These are phyloP conservation scores for Microchirus variegatus DNA, from an alignment of 2,797 vertebrate genomes.

Conservation along the genomic window DNA sequence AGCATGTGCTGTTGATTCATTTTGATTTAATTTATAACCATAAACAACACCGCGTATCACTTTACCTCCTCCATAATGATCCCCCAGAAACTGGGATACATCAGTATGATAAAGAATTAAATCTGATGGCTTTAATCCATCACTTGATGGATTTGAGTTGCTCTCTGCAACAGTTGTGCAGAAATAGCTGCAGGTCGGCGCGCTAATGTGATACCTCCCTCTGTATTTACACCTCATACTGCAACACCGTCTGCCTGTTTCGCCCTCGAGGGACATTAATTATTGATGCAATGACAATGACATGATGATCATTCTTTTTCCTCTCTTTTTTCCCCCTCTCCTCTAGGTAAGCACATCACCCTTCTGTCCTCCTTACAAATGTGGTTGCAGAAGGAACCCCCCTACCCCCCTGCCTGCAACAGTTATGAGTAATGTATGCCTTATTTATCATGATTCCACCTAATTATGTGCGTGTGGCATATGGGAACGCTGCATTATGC, in stretches of 20 bases:
- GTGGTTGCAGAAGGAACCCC: constrained; percentile 27
- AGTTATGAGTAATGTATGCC: constrained; percentile 73
- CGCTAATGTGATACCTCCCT: constrained; percentile 24
- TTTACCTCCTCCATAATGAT: too few relatives aligned
- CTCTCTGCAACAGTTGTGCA: constrained; percentile 11
- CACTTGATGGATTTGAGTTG: constrained; percentile 3
- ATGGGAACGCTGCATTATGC: constrained; percentile 39
- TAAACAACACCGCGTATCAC: too few relatives aligned
- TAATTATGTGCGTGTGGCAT: constrained; percentile 53
- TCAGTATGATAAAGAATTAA: too few relatives aligned
- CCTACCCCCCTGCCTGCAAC: constrained; percentile 18
- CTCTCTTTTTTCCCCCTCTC: constrained; percentile 1
- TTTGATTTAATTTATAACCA: too few relatives aligned
- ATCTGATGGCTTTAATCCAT: too few relatives aligned
- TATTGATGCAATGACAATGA: constrained; percentile 50
- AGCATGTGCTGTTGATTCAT: too few relatives aligned
- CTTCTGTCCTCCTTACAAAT: constrained; percentile 10
- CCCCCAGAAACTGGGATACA: too few relatives aligned
- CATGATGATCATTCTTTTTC: constrained; percentile 36
- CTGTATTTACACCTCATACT: constrained; percentile 35
- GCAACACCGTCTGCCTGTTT: constrained; percentile 19
- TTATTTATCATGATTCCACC: constrained; percentile 55
- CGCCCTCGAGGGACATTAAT: constrained; percentile 44
- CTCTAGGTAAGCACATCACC: constrained; percentile 70
- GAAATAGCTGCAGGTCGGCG: constrained; percentile 15